A percentile compares a stretch with the other conserved stretches of the same genome.
These are phyloP conservation scores for Panthera uncia DNA, from an alignment of 2,113 vertebrate genomes.

Conservation along the genomic window DNA sequence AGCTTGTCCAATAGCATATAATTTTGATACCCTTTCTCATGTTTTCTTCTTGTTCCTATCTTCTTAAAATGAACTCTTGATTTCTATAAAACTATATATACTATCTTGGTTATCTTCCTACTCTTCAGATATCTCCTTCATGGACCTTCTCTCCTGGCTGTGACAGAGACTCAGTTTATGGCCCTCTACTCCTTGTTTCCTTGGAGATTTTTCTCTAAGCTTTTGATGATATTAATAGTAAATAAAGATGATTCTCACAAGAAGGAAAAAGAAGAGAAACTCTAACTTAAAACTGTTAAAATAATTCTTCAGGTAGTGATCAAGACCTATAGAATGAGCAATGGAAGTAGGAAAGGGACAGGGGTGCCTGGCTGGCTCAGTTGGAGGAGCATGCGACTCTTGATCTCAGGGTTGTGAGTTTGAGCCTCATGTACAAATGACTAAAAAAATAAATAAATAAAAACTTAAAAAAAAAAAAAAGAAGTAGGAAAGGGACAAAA, in stretches of 20 bases:
- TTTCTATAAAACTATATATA: background rate
- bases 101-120: background rate
- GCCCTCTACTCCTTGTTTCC: background rate
- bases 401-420: too few species aligned
- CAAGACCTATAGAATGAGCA: background rate
- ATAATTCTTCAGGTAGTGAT: background rate
- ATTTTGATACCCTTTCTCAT: background rate
- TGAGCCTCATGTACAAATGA: too few species aligned
- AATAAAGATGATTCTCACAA: background rate
- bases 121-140: background rate
- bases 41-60: background rate
- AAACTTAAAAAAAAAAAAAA: background rate
- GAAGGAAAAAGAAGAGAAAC: background rate
- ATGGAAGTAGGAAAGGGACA: background rate
- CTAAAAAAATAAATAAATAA: too few species aligned
- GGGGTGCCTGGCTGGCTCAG: too few species aligned
- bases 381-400: too few species aligned
- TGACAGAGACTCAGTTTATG: background rate
- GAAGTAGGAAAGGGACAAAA: background rate
- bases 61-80: constrained; percentile 1
- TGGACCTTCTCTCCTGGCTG: background rate
- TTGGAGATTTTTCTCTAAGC: background rate
- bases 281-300: background rate
- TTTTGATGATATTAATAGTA: background rate
- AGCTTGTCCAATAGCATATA: background rate